A percentile compares a stretch with the other conserved stretches of the same genome.
These are phyloP conservation scores for Plusia festucae DNA, from an alignment of 2,888 invertebrate genomes.

Conservation along the genomic window DNA sequence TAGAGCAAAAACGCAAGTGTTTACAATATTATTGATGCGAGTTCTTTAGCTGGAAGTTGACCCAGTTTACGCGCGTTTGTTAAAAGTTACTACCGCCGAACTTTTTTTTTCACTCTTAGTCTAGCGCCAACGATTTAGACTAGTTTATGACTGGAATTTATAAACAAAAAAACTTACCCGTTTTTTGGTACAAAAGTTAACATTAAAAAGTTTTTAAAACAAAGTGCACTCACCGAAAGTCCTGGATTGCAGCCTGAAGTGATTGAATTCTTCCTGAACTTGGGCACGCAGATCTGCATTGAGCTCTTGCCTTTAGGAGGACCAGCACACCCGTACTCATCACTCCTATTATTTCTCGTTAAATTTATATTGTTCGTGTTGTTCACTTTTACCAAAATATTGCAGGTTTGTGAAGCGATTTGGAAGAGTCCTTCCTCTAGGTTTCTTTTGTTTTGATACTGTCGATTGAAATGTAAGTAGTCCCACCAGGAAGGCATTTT, in stretches of 20 bases:
- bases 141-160: neutral
- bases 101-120: constrained; percentile 14
- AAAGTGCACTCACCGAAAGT: constrained; percentile 87
- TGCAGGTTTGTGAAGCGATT: constrained; percentile 94
- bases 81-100: constrained; percentile 11
- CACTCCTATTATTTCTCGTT: constrained; percentile 91
- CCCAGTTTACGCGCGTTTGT: constrained; percentile 17
- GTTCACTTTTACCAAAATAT: constrained; percentile 93
- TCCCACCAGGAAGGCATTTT: constrained; percentile 91
- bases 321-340: constrained; percentile 89
- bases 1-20: constrained; percentile 23
- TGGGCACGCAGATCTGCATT: constrained; percentile 90
- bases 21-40: constrained; percentile 13
- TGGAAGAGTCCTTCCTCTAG: constrained; percentile 93
- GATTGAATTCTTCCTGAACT: constrained; percentile 84
- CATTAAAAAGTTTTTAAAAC: constrained; percentile 16
- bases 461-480: constrained; percentile 86
- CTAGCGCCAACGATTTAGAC: neutral
- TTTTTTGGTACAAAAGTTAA: neutral
- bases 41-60: constrained; percentile 17
- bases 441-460: constrained; percentile 89
- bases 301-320: constrained; percentile 81
- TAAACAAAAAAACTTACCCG: too few species aligned
- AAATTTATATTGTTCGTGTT: constrained; percentile 93
- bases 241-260: constrained; percentile 89